Base-by-base conservation (phyloP, 2,888 invertebrate genomes). In the Gryllus longicercus region DNA sequence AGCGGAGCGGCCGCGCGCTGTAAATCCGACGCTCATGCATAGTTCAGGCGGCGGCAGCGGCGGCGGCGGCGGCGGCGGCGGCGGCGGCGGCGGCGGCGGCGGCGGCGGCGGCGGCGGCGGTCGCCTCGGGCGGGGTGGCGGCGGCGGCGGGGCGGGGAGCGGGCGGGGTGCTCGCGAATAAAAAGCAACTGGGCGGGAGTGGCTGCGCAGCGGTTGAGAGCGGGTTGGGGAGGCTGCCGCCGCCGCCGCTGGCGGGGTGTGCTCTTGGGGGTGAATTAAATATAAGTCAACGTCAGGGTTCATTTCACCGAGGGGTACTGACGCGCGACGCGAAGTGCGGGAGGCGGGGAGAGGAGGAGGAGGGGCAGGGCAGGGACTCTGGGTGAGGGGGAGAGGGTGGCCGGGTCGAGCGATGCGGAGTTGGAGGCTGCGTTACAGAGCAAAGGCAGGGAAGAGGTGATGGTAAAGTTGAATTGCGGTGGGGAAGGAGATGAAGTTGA, bases 251-350 rank as follows among this genome's bases (percentile, higher is more conserved):
- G 63, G n/a, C 63, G 63, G 63, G 63, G 63, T 12, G 63, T n/a
- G n/a, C 63, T 14, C 63, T n/a, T 14, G 63, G 63, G 63, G 63
- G n/a, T 63, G 63, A 63, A 63, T 63, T 63, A 63, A 18, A 63
- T 63, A 63, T 63, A 63, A 63, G 63, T 63, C 63, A 63, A 63
- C 63, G 63, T 63, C 63, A 63, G 63, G 63, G 63, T 63, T 63
- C 63, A 63, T 63, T 63, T 63, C 63, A 63, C 63, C 63, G 63
- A 63, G 63, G 63, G 63, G 63, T 10, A 63, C 16, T 63, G 63
- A 63, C 63, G 63, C 63, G 63, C 63, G 63, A 63, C 63, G 63
- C 63, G 14, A 8, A 63, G 16, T 18, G 16, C 63, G 63, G 16
- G 5, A 8, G 63, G 18, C 63, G 63, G 18, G 18, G 18, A 18